Percentiles rank a stretch among this genome's conserved stretches.
phyloP scores from a whole-genome alignment of 2,888 invertebrate species.

The Aleiodes leptofemur region DNA sequence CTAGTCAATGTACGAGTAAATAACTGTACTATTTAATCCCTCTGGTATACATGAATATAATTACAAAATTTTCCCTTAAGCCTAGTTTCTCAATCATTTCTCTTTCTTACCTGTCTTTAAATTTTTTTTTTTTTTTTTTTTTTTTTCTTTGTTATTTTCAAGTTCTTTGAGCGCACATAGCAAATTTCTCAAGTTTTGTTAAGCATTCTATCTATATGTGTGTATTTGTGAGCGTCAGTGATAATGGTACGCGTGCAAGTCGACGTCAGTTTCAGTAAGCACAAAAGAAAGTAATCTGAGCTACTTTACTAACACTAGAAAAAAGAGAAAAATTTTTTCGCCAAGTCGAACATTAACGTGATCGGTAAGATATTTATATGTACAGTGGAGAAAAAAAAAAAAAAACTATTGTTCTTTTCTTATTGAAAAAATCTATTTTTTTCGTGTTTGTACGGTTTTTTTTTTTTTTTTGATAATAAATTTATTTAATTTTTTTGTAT shows the following conservation, averaged over 20 bases:
- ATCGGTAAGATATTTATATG: slow-evolving; percentile 12
- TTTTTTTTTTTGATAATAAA: no score
- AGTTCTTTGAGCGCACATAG: not conserved
- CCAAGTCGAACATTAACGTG: slow-evolving; percentile 3
- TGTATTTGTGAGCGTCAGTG: slow-evolving; percentile 25
- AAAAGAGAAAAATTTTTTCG: not conserved
- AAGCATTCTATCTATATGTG: not conserved
- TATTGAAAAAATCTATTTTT: no score
- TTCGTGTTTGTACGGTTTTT: no score
- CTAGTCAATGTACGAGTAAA: not conserved
- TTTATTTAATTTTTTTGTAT: no score
- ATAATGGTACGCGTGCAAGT: slow-evolving; percentile 37
- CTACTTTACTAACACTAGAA: slow-evolving; percentile 12
- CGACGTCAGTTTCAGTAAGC: slow-evolving; percentile 26
- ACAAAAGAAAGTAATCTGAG: slow-evolving; percentile 30
- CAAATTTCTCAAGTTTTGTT: not conserved
- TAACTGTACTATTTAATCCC: slow-evolving; percentile 3
- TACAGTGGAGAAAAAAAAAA: no score
- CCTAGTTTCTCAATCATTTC: not conserved
- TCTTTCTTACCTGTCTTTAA: not conserved
- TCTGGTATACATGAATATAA: not conserved
- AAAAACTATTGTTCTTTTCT: no score
- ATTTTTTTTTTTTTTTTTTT: no score
- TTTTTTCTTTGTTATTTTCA: no score
- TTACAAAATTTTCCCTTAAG: not conserved